Evolutionary conservation across 2,888 invertebrate species (phyloP).

Genomic region (Xiphydria camelus): DNA sequence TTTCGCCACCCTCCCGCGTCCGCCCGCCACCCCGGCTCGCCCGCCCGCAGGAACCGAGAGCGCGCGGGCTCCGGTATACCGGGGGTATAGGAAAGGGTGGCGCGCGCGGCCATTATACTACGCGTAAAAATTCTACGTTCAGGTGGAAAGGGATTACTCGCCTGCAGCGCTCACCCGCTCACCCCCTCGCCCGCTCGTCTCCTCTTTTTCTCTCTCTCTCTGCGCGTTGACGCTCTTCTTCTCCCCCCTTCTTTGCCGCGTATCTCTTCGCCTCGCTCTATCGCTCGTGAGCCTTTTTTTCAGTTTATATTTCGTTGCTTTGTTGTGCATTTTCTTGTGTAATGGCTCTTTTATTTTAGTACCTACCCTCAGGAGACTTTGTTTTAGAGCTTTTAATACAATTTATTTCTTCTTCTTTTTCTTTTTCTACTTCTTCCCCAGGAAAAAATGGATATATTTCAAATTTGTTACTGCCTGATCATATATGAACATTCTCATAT

Average conservation of each 20-base stretch:
- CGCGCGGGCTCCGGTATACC: background rate
- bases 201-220: slow-evolving; percentile 6
- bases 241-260: background rate
- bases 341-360: no score
- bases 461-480: no score
- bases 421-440: no score
- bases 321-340: no score
- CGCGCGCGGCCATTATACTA: slow-evolving; percentile 21
- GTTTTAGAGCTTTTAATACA: no score
- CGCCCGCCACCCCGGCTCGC: background rate
- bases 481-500: no score
- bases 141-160: background rate
- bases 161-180: no score
- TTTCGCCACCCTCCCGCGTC: slow-evolving; percentile 11
- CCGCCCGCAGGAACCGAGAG: background rate
- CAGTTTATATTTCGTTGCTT: no score
- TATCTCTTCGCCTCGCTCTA: background rate
- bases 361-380: no score
- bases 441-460: no score
- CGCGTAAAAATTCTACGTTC: slow-evolving; percentile 23
- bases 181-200: slow-evolving; percentile 12
- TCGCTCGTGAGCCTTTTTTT: slow-evolving; percentile 13
- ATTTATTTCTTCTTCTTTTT: no score
- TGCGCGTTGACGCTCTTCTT: slow-evolving; percentile 5
- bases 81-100: slow-evolving; percentile 1